Evolutionary conservation across 2,888 invertebrate genomes (phyloP).

Genomic region (Drosophila tripunctata): DNA sequence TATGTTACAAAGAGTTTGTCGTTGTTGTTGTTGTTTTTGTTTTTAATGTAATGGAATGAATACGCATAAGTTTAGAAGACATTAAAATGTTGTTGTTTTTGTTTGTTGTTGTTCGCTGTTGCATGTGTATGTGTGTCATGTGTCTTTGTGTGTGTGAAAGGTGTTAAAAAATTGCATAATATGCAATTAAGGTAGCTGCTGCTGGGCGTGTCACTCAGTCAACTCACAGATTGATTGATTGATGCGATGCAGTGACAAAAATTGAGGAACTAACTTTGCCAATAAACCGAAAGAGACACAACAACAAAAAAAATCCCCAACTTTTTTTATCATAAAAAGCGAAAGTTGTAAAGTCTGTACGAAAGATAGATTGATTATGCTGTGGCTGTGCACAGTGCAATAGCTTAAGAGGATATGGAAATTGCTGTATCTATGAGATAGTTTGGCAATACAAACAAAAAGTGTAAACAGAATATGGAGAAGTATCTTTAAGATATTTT

Average conservation of each 20-base stretch:
- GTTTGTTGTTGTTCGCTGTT: slow-evolving; percentile 19
- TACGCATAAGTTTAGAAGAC: slow-evolving; percentile 52
- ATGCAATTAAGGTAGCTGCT: slow-evolving; percentile 16
- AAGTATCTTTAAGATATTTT: background rate
- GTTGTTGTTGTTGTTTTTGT: slow-evolving; percentile 11
- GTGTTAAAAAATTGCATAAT: slow-evolving; percentile 26
- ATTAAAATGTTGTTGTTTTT: slow-evolving; percentile 54
- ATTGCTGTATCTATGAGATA: background rate
- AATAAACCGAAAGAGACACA: slow-evolving; percentile 9
- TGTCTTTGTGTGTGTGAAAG: background rate
- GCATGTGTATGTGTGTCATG: slow-evolving; percentile 3
- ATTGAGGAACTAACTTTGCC: slow-evolving; percentile 17
- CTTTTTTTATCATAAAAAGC: slow-evolving; percentile 22
- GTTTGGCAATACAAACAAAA: background rate
- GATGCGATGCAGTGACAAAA: slow-evolving; percentile 24
- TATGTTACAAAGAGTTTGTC: slow-evolving; percentile 33
- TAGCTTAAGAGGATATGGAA: background rate
- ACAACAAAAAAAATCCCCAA: background rate
- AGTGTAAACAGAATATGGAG: background rate
- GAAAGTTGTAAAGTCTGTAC: slow-evolving; percentile 19
- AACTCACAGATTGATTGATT: slow-evolving; percentile 27
- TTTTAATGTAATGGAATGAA: slow-evolving; percentile 4
- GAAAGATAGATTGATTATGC: slow-evolving; percentile 10
- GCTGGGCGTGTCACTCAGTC: slow-evolving; percentile 13
- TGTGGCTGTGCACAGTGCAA: background rate